Base-by-base conservation (phyloP, 2,888 invertebrate genomes). In the Auanema freiburgensis region DNA sequence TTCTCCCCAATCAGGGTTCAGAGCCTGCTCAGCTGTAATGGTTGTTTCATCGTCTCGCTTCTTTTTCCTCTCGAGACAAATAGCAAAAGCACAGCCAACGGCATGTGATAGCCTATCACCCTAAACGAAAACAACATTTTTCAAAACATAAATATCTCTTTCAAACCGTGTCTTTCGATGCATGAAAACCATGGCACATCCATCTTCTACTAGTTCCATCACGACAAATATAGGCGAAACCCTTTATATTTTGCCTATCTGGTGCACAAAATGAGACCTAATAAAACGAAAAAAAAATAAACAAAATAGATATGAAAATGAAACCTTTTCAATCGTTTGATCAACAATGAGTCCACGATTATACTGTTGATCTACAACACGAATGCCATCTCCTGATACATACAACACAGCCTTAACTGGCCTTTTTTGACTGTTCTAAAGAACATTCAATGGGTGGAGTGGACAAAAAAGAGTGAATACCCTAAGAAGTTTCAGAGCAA, bases 121-220 rank as follows among this genome's bases (percentile, higher is more conserved):
- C 90, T 90, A 84, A 43, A 79, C 16, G 2, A n/a, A 25, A 23
- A 53, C n/a, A 11, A 8, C n/a, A 51, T 57, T 57, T 49, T 18
- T 24, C 44, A 21, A 57, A 49, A 18, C 18, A 18, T 57, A 10
- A 16, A 46, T 24, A 6, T 57, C 8, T 24, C 33, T 40, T 55
- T 40, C 60, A 63, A n/a, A 74, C 72, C 18, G 75, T 67, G 86
- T 97, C 96, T 84, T 94, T 91, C 58, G 91, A 88, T 57, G 98
- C 95, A 73, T 95, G 88, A 85, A 99, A 99, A 44, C 97, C 98
- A 87, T 99, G 98, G 84, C 98, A 98, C 95, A 99, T 96, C 98
- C 98, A 99, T 18, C 98, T 89, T 6, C 96, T 89, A 0, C 97
- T 96, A 14, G 97, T 95, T 65, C 97, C 98, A 85, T 98, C 98